Percentiles rank a stretch among this genome's conserved stretches.
Conservation (phyloP, 2,797 vertebrate genomes). For the Chloroceryle inda region DNA sequence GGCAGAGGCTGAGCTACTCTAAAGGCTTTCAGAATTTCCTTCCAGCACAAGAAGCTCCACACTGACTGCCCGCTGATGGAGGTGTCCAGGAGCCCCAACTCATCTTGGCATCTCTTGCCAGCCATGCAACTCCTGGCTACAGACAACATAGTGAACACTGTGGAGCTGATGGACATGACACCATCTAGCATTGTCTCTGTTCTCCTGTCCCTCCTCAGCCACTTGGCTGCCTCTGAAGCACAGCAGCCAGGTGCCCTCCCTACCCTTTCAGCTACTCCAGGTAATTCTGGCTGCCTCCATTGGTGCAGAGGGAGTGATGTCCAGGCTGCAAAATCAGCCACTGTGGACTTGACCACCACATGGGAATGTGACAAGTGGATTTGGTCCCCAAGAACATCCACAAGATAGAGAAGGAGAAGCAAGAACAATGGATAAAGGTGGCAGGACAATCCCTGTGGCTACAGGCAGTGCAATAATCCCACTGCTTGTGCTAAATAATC, state of each 20-base stretch:
- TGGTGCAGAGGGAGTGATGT: not conserved
- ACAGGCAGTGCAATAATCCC: not conserved
- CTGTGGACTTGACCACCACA: not conserved
- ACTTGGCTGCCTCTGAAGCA: not conserved
- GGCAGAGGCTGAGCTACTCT: not conserved
- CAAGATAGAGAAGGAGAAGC: not conserved
- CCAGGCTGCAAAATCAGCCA: not conserved
- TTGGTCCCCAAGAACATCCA: not conserved
- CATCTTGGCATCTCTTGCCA: not conserved
- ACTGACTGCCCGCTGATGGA: not conserved
- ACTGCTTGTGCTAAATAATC: not conserved
- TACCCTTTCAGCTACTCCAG: rapidly evolving
- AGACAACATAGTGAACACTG: rapidly evolving
- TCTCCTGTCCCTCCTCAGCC: not conserved
- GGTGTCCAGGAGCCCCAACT: not conserved
- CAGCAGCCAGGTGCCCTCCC: rapidly evolving
- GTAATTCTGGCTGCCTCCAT: not conserved
- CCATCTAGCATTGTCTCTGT: not conserved
- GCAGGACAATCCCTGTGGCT: not conserved
- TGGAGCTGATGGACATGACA: not conserved
- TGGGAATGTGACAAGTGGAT: rapidly evolving
- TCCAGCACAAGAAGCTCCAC: not conserved
- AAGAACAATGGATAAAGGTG: not conserved
- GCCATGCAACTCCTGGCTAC: not conserved
- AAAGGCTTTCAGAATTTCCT: not conserved